Percentiles rank a stretch among this genome's conserved stretches.
Conservation (phyloP, 1,140 invertebrate genomes). For the Sweltsa coloradensis region DNA sequence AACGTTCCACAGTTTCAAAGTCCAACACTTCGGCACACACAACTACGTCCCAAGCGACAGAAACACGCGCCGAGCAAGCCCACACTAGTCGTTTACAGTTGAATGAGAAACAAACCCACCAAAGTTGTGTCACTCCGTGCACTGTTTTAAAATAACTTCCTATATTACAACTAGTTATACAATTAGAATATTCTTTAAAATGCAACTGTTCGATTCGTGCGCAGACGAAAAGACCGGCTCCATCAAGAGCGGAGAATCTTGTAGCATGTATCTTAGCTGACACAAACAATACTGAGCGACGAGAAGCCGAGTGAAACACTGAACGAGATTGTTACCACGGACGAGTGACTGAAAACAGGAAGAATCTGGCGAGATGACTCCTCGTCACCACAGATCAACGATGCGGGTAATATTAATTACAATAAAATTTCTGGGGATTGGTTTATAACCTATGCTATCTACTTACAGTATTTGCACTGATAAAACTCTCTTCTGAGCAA, state of each 20-base stretch:
- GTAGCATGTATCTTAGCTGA: background rate
- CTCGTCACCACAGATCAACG: background rate
- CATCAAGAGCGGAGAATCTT: too few species aligned
- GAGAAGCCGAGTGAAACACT: too few species aligned
- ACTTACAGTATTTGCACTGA: conserved; percentile 12
- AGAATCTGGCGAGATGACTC: background rate
- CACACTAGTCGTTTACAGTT: background rate
- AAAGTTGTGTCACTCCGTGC: background rate
- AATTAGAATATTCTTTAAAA: too few species aligned
- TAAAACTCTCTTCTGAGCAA: conserved; percentile 8
- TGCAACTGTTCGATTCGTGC: too few species aligned
- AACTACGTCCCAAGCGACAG: background rate
- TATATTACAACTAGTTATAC: background rate
- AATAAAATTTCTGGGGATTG: conserved; percentile 5
- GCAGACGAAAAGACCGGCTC: too few species aligned
- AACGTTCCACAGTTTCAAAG: background rate
- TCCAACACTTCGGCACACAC: background rate
- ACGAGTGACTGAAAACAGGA: background rate
- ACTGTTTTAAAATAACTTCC: background rate
- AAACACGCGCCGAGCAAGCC: background rate
- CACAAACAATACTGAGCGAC: conserved; percentile 1
- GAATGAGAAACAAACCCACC: background rate
- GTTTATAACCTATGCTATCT: conserved; percentile 1
- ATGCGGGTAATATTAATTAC: conserved; percentile 6
- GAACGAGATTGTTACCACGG: too few species aligned